phyloP scores from a whole-genome alignment of 2,888 invertebrate species.

The Hirtodrosophila alboralis region DNA sequence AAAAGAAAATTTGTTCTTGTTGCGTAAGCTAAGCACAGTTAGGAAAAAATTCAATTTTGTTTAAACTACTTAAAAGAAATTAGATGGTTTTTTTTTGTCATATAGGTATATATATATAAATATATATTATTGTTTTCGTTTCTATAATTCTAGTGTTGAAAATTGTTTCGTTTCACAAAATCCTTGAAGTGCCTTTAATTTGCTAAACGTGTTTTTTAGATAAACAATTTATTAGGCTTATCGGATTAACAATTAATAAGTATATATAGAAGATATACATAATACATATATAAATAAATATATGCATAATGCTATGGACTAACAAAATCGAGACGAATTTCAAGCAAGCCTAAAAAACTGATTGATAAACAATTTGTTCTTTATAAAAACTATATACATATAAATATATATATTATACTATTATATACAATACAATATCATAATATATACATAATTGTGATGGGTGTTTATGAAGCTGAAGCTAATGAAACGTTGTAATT shows the following conservation, averaged over 20 bases:
- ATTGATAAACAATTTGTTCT: slow-evolving; percentile 33
- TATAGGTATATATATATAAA: slow-evolving; percentile 18
- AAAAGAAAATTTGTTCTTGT: slow-evolving; percentile 41
- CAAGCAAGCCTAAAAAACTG: slow-evolving; percentile 42
- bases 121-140: slow-evolving; percentile 57
- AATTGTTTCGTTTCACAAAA: slow-evolving; percentile 65
- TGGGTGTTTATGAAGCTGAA: slow-evolving; percentile 18
- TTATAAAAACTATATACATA: slow-evolving; percentile 21
- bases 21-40: slow-evolving; percentile 29
- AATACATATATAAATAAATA: slow-evolving; percentile 19
- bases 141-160: slow-evolving; percentile 41
- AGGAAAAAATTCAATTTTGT: slow-evolving; percentile 6
- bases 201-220: slow-evolving; percentile 75
- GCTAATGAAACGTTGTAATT: slow-evolving; percentile 28
- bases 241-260: slow-evolving; percentile 32
- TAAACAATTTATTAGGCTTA: slow-evolving; percentile 64
- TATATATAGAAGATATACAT: slow-evolving; percentile 31
- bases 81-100: slow-evolving; percentile 6
- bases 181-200: slow-evolving; percentile 78
- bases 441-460: slow-evolving; percentile 30
- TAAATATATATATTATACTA: slow-evolving; percentile 11
- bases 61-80: not conserved
- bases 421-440: slow-evolving; percentile 20
- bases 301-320: slow-evolving; percentile 33
- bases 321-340: slow-evolving; percentile 63